These are phyloP conservation scores for Palloptera scutellata DNA, from an alignment of 2,888 invertebrate species.

Conservation along the genomic window DNA sequence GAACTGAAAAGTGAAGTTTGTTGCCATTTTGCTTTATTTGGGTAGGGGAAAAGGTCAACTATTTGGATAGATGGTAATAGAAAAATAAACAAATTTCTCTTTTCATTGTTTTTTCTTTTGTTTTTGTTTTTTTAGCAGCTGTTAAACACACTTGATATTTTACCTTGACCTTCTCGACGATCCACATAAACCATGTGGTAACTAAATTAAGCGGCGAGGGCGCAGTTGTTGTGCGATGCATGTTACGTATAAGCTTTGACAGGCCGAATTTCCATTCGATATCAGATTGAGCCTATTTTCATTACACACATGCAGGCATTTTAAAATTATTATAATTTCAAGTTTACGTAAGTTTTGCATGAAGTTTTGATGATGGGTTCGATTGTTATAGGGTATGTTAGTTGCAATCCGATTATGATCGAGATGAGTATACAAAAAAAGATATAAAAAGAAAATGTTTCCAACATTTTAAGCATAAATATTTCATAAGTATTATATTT, in stretches of 20 bases:
- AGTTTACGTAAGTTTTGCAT: conserved; percentile 1
- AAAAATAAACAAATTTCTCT: too few relatives aligned
- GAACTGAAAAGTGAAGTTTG: conserved; percentile 36
- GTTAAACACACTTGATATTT: conserved; percentile 53
- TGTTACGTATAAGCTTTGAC: conserved; percentile 96
- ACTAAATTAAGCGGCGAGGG: conserved; percentile 97
- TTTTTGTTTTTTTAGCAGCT: conserved; percentile 41
- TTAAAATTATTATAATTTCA: not conserved
- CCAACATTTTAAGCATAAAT: conserved; percentile 28
- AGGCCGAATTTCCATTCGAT: conserved; percentile 99
- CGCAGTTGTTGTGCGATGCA: conserved; percentile 97
- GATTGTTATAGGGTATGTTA: conserved; percentile 11
- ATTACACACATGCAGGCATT: conserved; percentile 4
- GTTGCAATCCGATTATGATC: conserved; percentile 38
- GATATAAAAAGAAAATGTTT: conserved; percentile 28
- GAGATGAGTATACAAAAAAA: conserved; percentile 32
- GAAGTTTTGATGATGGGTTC: conserved; percentile 4
- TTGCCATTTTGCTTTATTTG: conserved; percentile 63
- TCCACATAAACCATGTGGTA: conserved; percentile 90
- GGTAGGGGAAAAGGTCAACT: conserved; percentile 61
- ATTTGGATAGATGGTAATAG: not conserved
- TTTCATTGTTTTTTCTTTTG: conserved; percentile 2
- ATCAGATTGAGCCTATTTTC: conserved; percentile 92
- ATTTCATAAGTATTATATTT: conserved; percentile 7
- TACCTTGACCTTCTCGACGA: conserved; percentile 82